Percentiles rank a stretch among this genome's conserved stretches.
phyloP scores from a whole-genome alignment of 1,140 invertebrate species.

The Phymorhynchus buccinoides region DNA sequence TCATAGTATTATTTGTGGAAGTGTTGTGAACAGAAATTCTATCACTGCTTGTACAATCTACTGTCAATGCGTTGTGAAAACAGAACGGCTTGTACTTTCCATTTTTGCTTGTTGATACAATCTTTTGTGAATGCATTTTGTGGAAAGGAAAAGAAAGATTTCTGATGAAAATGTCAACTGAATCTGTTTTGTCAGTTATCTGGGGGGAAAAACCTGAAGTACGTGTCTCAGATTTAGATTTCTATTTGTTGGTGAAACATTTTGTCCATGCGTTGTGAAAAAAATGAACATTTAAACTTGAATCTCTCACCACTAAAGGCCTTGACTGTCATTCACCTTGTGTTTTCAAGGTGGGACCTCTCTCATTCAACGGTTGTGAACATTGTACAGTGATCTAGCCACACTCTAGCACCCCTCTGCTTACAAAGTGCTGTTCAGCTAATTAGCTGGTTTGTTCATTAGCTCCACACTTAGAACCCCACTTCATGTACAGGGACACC shows the following conservation, averaged over 20 bases:
- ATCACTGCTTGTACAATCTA: too few relatives aligned
- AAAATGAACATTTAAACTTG: neutral
- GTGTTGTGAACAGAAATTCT: too few relatives aligned
- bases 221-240: neutral
- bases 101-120: too few relatives aligned
- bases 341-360: neutral
- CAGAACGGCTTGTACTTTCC: too few relatives aligned
- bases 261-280: neutral
- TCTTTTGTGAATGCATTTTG: neutral
- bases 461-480: neutral
- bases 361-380: slow-evolving; percentile 44
- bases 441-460: too few relatives aligned
- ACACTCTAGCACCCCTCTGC: neutral
- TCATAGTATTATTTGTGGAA: too few relatives aligned
- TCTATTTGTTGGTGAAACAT: neutral
- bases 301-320: neutral
- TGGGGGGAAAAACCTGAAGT: too few relatives aligned
- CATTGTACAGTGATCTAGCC: slow-evolving; percentile 36
- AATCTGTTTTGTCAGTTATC: too few relatives aligned
- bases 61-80: too few relatives aligned
- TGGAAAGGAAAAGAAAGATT: neutral
- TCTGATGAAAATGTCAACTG: neutral
- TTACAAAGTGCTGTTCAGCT: neutral
- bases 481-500: neutral
- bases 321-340: slow-evolving; percentile 1